Conservation (phyloP, 2,888 invertebrate species). For the Eupithecia abbreviata region DNA sequence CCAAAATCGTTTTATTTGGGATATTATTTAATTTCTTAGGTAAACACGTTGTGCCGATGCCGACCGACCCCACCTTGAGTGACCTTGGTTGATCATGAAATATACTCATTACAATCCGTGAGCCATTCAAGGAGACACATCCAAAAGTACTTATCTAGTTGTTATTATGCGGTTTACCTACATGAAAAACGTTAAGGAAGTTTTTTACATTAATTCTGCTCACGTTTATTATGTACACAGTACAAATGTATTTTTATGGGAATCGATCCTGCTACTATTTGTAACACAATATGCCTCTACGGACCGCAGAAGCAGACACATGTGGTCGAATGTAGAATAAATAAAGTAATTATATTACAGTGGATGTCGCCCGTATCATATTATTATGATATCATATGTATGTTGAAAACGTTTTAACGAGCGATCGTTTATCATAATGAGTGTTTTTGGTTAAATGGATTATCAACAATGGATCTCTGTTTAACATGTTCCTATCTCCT, state of each 20-base stretch:
- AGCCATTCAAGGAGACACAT: too few relatives aligned
- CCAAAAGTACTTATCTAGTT: too few relatives aligned
- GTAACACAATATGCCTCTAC: not conserved
- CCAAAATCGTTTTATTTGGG: too few relatives aligned
- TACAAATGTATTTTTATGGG: not conserved
- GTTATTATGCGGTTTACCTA: too few relatives aligned
- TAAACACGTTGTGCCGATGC: too few relatives aligned
- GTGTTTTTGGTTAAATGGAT: not conserved
- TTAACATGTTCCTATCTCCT: not conserved
- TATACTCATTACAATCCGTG: too few relatives aligned
- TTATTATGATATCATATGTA: conserved; percentile 23
- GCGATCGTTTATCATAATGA: conserved; percentile 5
- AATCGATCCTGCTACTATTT: not conserved
- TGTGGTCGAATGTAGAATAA: conserved; percentile 32
- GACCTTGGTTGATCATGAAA: too few relatives aligned
- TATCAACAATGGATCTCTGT: not conserved
- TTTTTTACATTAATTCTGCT: not conserved
- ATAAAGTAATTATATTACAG: conserved; percentile 23
- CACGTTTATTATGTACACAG: not conserved
- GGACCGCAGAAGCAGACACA: conserved; percentile 21
- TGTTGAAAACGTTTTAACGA: conserved; percentile 21
- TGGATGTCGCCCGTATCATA: conserved; percentile 31
- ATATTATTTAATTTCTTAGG: too few relatives aligned
- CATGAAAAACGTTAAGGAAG: not conserved
- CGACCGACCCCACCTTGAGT: too few relatives aligned